Conservation (phyloP, 2,888 invertebrate genomes). For the Chloroclystis v-ata region DNA sequence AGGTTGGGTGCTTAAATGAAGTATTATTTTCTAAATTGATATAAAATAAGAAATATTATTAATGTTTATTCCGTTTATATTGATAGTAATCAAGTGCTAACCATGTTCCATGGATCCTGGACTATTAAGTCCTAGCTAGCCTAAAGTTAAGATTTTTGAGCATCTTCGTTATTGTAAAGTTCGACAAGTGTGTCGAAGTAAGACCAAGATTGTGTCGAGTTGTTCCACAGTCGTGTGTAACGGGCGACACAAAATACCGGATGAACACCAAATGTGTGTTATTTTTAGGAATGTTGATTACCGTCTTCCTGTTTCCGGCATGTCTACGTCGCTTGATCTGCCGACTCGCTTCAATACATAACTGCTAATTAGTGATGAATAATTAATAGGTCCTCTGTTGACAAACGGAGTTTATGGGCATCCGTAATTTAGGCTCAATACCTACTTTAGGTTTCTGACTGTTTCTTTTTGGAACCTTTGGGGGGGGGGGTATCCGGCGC, state of each 20-base stretch:
- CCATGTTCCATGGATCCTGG: too few relatives aligned
- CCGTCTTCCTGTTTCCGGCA: conserved; percentile 75
- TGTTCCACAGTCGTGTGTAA: conserved; percentile 4
- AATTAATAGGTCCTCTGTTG: conserved; percentile 51
- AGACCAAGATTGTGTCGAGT: too few relatives aligned
- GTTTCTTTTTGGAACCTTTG: too few relatives aligned
- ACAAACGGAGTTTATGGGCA: conserved; percentile 29
- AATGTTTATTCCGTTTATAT: too few relatives aligned
- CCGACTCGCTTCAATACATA: conserved; percentile 53
- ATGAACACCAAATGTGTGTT: conserved; percentile 76
- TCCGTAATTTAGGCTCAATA: neutral
- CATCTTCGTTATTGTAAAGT: too few relatives aligned
- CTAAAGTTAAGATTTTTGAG: too few relatives aligned
- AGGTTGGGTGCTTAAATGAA: neutral
- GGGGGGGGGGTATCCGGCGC: too few relatives aligned
- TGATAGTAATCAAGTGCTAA: too few relatives aligned
- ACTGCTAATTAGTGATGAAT: conserved; percentile 70
- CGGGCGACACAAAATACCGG: conserved; percentile 46
- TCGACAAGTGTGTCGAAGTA: too few relatives aligned
- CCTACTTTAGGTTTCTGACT: too few relatives aligned
- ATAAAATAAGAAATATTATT: too few relatives aligned
- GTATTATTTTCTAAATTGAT: neutral
- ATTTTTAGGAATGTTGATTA: conserved; percentile 78
- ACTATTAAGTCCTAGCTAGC: too few relatives aligned
- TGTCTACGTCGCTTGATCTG: conserved; percentile 56